Evolutionary conservation across 2,113 vertebrate genomes (phyloP).

Genomic region (Garra rufa): DNA sequence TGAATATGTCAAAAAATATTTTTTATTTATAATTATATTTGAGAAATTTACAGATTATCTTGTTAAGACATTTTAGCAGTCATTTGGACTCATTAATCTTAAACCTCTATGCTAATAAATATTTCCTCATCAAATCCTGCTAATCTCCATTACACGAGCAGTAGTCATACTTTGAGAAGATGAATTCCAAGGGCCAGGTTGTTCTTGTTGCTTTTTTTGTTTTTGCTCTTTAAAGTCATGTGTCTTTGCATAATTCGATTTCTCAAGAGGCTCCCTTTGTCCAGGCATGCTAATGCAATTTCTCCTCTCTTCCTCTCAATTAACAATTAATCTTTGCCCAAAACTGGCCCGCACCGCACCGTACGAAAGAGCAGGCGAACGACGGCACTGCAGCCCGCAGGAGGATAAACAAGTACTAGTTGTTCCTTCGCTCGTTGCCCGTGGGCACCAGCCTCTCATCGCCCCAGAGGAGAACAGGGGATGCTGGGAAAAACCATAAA

Average conservation of each 20-base stretch:
- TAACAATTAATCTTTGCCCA: conserved; percentile 55
- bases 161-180: conserved; percentile 2
- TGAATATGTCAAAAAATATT: too few relatives aligned
- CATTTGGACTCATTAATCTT: background rate
- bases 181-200: conserved; percentile 30
- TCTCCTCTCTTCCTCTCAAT: conserved; percentile 58
- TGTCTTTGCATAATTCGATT: conserved; percentile 54
- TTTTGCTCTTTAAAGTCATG: conserved; percentile 18
- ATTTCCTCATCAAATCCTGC: background rate
- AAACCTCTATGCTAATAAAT: conserved; percentile 14
- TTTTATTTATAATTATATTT: background rate
- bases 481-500: conserved; percentile 39
- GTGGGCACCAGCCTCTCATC: background rate
- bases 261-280: conserved; percentile 50
- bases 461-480: conserved; percentile 62
- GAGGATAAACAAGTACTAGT: conserved; percentile 56
- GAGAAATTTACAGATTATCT: background rate
- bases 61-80: background rate
- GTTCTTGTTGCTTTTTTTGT: conserved; percentile 4
- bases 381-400: background rate
- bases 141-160: background rate
- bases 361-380: background rate
- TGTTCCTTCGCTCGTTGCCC: conserved; percentile 11
- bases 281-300: conserved; percentile 58
- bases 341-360: conserved; percentile 31